Evolutionary conservation across 2,797 vertebrate genomes (phyloP), one percentile per base, ranked within the genome.

Genomic region (Channa striata): DNA sequence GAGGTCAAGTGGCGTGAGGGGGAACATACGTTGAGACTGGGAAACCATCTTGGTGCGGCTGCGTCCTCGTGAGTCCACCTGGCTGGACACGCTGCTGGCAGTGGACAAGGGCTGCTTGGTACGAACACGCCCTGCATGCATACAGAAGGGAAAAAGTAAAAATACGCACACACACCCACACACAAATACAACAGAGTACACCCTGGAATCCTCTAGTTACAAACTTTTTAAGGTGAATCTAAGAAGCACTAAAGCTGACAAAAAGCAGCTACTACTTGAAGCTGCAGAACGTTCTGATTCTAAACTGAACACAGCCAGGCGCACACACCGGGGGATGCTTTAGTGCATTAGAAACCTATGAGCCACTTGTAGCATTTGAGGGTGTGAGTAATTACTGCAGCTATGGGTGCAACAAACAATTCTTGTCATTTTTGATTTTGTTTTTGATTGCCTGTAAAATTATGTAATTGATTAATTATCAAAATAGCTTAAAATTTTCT

Each of bases 41-140:
- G 98, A 99, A 79, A 97, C 96, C 94, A 97, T 95, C 94, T 99
- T 99, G 73, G 95, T 96, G 88, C 96, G 94, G 80, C 94, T 99
- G 77, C 97, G 96, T 74, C 97, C 97, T 86, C 97, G 92, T 11
- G 97, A 97, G 91, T 99, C 97, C n/a, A 96, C 92, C 87, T 97
- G 96, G 81, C 93, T 95, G 43, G 92, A 86, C 37, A 93, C 77
- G 52, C 90, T 77, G 80, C 95, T 92, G 8, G 94, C 89, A 0
- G 95, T 94, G 3, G 96, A 95, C 86, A 99, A 90, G 0, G 91
- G 85, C 82, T 95, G 94, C 83, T 97, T 99, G 76, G 96, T 95
- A 74, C 97, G 95, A 59, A 98, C 88, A 13, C 96, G 96, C 47
- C 97, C 97, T 99, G 81, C 0, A 56, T 72, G 75, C 30, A 14